phyloP scores from a whole-genome alignment of 1,140 invertebrate species.

The Bombus fervidus region DNA sequence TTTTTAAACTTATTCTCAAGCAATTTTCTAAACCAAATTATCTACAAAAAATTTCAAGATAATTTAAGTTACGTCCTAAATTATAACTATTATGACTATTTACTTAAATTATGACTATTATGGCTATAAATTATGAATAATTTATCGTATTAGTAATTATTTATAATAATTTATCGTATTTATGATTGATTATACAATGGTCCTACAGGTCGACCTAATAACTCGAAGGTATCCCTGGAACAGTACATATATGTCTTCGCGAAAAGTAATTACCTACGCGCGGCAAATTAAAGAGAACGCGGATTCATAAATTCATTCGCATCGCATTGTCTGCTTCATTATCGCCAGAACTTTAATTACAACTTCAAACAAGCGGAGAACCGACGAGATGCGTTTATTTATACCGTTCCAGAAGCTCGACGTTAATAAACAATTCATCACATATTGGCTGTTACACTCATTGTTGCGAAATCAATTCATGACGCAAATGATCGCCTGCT shows the following conservation, averaged over 20 bases:
- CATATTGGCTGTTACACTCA: not conserved
- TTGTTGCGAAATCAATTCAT: not conserved
- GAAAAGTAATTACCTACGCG: not conserved
- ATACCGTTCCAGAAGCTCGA: not conserved
- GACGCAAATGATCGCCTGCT: not conserved
- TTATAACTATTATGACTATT: no score
- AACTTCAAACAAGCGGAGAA: conserved; percentile 8
- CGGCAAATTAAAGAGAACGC: not conserved
- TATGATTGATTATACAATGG: not conserved
- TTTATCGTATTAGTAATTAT: no score
- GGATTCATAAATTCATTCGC: not conserved
- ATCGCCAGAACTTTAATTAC: conserved; percentile 3
- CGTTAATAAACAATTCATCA: conserved; percentile 20
- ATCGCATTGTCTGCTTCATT: not conserved
- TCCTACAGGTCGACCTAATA: not conserved
- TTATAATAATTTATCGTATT: not conserved
- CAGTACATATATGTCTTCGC: not conserved
- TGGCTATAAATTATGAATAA: no score
- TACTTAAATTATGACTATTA: no score
- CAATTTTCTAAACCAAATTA: no score
- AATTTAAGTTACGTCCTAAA: no score
- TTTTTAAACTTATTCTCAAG: not conserved
- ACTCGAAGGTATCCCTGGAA: no score
- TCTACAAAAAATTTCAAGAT: no score
- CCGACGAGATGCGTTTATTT: not conserved